Evolutionary conservation across 2,797 vertebrate genomes (phyloP).

Genomic region (Sebastolobus alascanus): DNA sequence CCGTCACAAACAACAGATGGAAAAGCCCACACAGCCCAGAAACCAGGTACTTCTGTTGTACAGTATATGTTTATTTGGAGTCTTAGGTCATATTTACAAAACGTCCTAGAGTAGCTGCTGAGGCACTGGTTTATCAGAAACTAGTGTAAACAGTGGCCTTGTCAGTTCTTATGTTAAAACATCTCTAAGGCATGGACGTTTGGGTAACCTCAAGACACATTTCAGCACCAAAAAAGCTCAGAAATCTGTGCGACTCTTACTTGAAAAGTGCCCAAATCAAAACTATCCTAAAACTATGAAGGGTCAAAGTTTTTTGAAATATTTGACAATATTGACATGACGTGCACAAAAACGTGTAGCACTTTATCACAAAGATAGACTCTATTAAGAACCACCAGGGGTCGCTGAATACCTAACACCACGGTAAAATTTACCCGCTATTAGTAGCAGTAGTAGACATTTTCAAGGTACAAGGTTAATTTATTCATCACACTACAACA

Average conservation of each 20-base stretch:
- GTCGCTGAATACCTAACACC: too few species aligned
- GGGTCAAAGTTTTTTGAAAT: too few species aligned
- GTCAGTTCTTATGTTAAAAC: background rate
- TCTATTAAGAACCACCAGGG: background rate
- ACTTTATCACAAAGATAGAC: background rate
- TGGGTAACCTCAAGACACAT: background rate
- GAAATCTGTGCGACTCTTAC: background rate
- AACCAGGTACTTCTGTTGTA: conserved; percentile 73
- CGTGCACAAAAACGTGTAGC: background rate
- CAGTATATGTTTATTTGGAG: background rate
- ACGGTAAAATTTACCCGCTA: too few species aligned
- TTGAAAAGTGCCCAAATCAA: background rate
- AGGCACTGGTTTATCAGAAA: background rate
- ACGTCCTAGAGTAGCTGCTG: background rate
- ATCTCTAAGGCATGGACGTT: background rate
- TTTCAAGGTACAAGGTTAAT: too few species aligned
- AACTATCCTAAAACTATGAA: background rate
- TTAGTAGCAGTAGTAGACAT: too few species aligned
- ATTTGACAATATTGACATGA: background rate
- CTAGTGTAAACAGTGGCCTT: background rate
- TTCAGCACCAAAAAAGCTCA: background rate
- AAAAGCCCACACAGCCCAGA: conserved; percentile 75
- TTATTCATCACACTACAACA: too few species aligned
- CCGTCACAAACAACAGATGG: conserved; percentile 55
- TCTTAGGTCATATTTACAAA: background rate